Evolutionary conservation across 2,888 invertebrate genomes (phyloP), one percentile per base, ranked within the genome.

Genomic region (Diplolepis rosae): DNA sequence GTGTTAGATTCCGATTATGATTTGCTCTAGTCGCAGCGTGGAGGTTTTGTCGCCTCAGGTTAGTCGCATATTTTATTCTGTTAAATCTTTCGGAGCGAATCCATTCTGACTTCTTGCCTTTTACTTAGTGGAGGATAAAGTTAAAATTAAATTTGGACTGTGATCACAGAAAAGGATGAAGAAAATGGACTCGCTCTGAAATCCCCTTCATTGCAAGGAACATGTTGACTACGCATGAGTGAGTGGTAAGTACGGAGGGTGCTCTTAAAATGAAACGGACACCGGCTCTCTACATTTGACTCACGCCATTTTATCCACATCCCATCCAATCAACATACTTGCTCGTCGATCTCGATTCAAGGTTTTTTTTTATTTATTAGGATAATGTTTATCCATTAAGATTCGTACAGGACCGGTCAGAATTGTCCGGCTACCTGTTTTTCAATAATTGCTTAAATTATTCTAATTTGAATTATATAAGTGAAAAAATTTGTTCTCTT

Each of bases 231-330:
- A 83, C 83, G 82, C 83, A 83, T 86, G 84, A 86, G 83, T 85
- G 85, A 87, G 87, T 86, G 88, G 88, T 88, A 88, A 88, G 88
- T 88, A 88, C 86, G 79, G 82, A 84, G 82, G 82, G 85, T 82
- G 84, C 81, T 85, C 77, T 83, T 77, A 73, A 73, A 79, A 68
- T 50, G 9, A 79, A 79, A 79, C 66, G 77, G 75, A 79, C 74
- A 80, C 77, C 76, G 76, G 76, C 80, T 85, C 81, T 84, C 77
- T 79, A 82, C 80, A 82, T 82, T 86, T 73, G 81, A 70, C 56
- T 75, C 65, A 42, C 48, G 27, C 27, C 72, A 69, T 69, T 69
- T 54, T 9, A 65, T 68, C 56, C 50, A 50, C 39, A 9, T 32
- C 18, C 18, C 4, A 35, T 22, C 24, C 56, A 61, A 39, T 39